Evolutionary conservation across 2,888 invertebrate genomes (phyloP).

Genomic region (Drosophila yooni): DNA sequence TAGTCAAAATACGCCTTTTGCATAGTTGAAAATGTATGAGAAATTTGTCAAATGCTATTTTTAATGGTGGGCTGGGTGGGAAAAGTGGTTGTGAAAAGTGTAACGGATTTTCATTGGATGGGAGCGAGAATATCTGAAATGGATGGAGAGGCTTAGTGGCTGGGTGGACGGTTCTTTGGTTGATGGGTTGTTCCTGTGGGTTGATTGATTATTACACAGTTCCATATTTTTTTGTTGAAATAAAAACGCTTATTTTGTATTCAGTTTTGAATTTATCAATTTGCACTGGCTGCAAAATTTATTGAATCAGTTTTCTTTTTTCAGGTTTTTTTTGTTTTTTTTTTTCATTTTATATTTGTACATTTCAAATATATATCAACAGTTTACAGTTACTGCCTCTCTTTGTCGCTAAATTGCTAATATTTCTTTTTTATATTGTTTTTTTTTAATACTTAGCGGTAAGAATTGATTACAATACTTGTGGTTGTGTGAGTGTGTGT

Average conservation of each 20-base stretch:
- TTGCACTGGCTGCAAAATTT: constrained; percentile 72
- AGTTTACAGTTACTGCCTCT: constrained; percentile 49
- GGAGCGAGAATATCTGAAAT: constrained; percentile 44
- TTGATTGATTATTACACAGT: constrained; percentile 18
- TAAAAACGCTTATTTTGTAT: constrained; percentile 77
- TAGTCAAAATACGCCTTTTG: constrained; percentile 75
- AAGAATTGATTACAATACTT: constrained; percentile 59
- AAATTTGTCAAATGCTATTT: constrained; percentile 17
- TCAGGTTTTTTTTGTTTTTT: constrained; percentile 17
- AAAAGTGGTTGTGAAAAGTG: constrained; percentile 9
- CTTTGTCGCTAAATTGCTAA: constrained; percentile 33
- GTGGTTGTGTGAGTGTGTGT: constrained; percentile 29
- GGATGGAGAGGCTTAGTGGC: constrained; percentile 36
- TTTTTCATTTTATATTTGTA: constrained; percentile 40
- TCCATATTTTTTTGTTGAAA: constrained; percentile 49
- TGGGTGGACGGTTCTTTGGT: constrained; percentile 9
- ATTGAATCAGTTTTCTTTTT: constrained; percentile 57
- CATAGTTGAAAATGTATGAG: constrained; percentile 42
- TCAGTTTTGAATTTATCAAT: constrained; percentile 67
- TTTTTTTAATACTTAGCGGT: constrained; percentile 59
- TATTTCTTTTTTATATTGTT: constrained; percentile 19
- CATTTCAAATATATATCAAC: constrained; percentile 50
- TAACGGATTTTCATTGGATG: background rate
- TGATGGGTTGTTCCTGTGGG: constrained; percentile 34
- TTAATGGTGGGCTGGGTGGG: constrained; percentile 12